A percentile compares a stretch with the other conserved stretches of the same genome.
Conservation (phyloP, 2,888 invertebrate species). For the Hemistola chrysoprasaria region DNA sequence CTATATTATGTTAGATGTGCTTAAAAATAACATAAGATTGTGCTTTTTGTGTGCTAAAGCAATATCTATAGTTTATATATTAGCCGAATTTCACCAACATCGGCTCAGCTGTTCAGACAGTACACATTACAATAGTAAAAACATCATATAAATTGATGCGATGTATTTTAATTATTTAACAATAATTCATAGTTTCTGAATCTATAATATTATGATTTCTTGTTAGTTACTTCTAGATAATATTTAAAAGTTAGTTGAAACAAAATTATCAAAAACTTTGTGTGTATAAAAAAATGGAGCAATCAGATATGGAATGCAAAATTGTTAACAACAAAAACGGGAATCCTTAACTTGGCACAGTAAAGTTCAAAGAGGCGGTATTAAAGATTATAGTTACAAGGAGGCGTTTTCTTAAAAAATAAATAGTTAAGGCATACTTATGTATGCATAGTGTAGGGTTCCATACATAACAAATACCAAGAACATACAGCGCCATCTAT, state of each 20-base stretch:
- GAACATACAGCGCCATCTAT: too few species aligned
- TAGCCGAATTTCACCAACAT: too few species aligned
- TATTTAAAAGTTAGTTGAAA: too few species aligned
- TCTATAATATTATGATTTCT: too few species aligned
- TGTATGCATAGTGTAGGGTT: too few species aligned
- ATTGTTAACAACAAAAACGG: conserved; percentile 25
- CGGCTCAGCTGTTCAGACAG: conserved; percentile 1
- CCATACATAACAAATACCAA: too few species aligned
- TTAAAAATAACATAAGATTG: conserved; percentile 12
- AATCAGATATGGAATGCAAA: conserved; percentile 50
- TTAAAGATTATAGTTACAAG: conserved; percentile 14
- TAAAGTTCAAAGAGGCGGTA: conserved; percentile 55
- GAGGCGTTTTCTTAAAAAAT: too few species aligned
- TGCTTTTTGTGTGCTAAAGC: conserved; percentile 12
- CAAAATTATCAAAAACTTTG: too few species aligned
- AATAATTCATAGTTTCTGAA: too few species aligned
- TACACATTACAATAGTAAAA: conserved; percentile 4
- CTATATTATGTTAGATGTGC: conserved; percentile 9
- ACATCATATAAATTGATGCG: background rate
- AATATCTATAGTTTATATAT: too few species aligned
- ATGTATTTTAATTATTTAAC: background rate
- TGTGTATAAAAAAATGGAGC: conserved; percentile 3
- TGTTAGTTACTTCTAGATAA: too few species aligned
- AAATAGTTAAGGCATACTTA: too few species aligned
- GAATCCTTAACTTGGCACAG: conserved; percentile 61